Evolutionary conservation across 2,888 invertebrate genomes (phyloP).

Genomic region (Folsomia candida): DNA sequence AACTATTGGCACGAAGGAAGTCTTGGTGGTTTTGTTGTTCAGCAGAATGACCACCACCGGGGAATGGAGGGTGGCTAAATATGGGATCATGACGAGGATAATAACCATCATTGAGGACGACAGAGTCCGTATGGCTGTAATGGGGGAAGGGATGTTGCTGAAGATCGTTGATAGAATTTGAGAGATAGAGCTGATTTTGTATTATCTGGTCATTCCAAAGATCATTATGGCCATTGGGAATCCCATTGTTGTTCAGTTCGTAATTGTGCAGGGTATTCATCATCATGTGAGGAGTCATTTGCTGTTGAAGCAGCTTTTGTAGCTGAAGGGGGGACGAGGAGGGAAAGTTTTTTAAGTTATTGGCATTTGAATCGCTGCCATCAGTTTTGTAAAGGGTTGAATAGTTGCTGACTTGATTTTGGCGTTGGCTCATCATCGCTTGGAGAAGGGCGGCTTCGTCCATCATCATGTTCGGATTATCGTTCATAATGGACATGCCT

Average conservation of each 20-base stretch:
- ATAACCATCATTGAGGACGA: too few relatives aligned
- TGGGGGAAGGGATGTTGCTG: not conserved
- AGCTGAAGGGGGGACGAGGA: not conserved
- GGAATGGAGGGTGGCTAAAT: not conserved
- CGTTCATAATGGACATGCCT: too few relatives aligned
- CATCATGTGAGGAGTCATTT: too few relatives aligned
- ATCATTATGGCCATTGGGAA: not conserved
- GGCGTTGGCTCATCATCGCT: not conserved
- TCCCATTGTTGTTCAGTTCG: not conserved
- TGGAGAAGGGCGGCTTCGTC: not conserved
- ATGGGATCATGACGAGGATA: too few relatives aligned
- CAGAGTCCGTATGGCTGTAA: too few relatives aligned
- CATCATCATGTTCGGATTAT: too few relatives aligned
- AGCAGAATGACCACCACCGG: not conserved
- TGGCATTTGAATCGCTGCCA: not conserved
- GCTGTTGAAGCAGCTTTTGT: too few relatives aligned
- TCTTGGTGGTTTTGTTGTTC: not conserved
- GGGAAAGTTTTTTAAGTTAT: not conserved
- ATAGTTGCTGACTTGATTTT: not conserved
- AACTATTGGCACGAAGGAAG: not conserved
- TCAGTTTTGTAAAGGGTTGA: not conserved
- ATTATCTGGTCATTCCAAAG: not conserved
- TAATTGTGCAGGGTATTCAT: too few relatives aligned
- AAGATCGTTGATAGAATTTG: not conserved
- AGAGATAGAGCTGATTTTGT: not conserved